A percentile compares a stretch with the other conserved stretches of the same genome.
Conservation (phyloP, 2,888 invertebrate species). For the Chelonus formosanus region DNA sequence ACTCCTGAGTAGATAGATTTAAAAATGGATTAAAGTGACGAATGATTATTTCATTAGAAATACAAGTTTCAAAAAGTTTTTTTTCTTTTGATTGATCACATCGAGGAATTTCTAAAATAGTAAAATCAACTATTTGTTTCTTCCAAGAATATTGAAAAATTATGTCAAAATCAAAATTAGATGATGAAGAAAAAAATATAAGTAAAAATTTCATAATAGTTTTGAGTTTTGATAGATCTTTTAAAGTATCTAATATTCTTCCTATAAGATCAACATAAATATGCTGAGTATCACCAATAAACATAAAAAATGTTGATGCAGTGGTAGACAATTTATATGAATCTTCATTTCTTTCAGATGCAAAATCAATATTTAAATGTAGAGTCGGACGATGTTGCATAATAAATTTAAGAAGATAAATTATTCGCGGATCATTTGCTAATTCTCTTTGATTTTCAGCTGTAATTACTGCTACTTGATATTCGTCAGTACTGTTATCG, state of each 20-base stretch:
- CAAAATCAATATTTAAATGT: conserved; percentile 4
- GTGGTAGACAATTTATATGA: neutral
- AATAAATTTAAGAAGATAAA: neutral
- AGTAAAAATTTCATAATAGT: conserved; percentile 28
- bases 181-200: conserved; percentile 15
- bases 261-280: neutral
- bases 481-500: neutral
- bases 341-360: neutral
- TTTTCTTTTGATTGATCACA: neutral
- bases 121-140: conserved; percentile 35
- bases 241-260: conserved; percentile 20
- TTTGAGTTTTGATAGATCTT: conserved; percentile 25
- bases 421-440: conserved; percentile 11
- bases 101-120: conserved; percentile 37
- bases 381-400: conserved; percentile 18
- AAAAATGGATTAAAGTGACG: conserved; percentile 40
- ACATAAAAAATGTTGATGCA: conserved; percentile 25
- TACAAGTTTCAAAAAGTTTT: neutral
- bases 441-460: neutral
- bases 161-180: conserved; percentile 23
- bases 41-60: conserved; percentile 21
- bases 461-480: conserved; percentile 22
- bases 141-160: conserved; percentile 36
- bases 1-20: conserved; percentile 14
- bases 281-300: conserved; percentile 6